phyloP scores from a whole-genome alignment of 2,797 vertebrate species.

The Notoglanidium macrostoma region DNA sequence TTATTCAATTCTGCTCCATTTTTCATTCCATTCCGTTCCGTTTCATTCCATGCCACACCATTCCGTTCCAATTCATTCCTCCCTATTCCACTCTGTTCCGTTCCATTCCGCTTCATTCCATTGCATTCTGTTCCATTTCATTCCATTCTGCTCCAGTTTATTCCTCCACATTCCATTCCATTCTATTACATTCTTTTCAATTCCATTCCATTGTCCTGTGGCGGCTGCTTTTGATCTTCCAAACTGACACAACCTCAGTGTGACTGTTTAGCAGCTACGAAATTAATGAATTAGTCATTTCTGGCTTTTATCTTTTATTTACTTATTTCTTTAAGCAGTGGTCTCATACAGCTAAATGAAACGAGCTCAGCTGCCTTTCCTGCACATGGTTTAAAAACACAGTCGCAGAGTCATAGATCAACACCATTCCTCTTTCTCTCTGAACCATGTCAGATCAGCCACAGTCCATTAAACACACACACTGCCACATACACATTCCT shows the following conservation, averaged over 20 bases:
- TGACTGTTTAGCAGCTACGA: background rate
- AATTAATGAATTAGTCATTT: background rate
- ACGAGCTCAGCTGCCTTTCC: background rate
- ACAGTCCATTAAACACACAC: conserved; percentile 50
- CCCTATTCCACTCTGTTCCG: background rate
- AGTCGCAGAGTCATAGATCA: conserved; percentile 10
- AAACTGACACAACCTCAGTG: background rate
- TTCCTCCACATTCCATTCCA: background rate
- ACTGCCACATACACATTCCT: conserved; percentile 28
- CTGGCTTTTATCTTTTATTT: too few relatives aligned
- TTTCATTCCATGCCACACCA: background rate
- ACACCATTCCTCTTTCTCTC: conserved; percentile 25
- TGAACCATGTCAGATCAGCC: conserved; percentile 40
- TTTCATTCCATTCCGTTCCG: background rate
- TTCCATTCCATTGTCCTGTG: background rate
- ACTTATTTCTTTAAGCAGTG: background rate
- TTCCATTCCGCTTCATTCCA: background rate
- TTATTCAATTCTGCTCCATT: background rate
- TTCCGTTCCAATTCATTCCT: background rate
- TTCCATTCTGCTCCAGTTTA: background rate
- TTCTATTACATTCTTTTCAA: background rate
- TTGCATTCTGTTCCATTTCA: background rate
- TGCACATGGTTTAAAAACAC: background rate
- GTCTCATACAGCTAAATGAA: background rate
- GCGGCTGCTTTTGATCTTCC: background rate